Percentiles rank a stretch among this genome's conserved stretches.
Evolutionary conservation across 2,888 invertebrate genomes (phyloP).

Genomic region (Lochmaea crataegi): DNA sequence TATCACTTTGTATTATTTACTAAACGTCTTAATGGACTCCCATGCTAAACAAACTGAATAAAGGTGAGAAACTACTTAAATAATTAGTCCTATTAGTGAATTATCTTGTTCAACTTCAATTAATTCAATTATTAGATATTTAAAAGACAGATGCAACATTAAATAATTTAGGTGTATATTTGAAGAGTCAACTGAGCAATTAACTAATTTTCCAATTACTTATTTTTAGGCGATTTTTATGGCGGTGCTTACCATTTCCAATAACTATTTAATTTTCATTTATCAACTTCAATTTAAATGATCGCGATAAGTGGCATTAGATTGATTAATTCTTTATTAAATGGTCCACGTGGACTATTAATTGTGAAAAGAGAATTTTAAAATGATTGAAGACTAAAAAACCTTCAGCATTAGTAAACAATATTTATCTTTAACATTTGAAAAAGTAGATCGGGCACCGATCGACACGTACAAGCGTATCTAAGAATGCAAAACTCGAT

Average conservation of each 20-base stretch:
- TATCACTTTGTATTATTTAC: conserved; percentile 10
- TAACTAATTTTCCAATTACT: conserved; percentile 50
- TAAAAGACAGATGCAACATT: conserved; percentile 45
- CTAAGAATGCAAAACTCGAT: conserved; percentile 41
- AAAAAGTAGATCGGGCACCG: conserved; percentile 40
- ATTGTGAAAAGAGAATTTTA: no score
- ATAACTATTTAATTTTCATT: conserved; percentile 27
- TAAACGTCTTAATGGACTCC: conserved; percentile 23
- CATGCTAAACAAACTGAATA: conserved; percentile 39
- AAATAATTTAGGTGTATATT: conserved; percentile 38
- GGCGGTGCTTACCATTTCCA: conserved; percentile 25
- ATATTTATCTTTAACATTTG: conserved; percentile 17
- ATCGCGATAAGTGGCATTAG: neutral
- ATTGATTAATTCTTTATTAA: no score
- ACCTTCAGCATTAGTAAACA: no score
- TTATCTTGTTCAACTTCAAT: conserved; percentile 42
- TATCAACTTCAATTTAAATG: conserved; percentile 17
- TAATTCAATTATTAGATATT: conserved; percentile 47
- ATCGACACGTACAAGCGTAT: conserved; percentile 41
- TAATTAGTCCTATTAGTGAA: conserved; percentile 43
- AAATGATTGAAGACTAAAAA: no score
- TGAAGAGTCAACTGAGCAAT: conserved; percentile 40
- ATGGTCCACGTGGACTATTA: neutral
- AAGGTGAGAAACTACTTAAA: conserved; percentile 45
- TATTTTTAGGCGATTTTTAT: conserved; percentile 35